A percentile compares a stretch with the other conserved stretches of the same genome.
phyloP scores from a whole-genome alignment of 2,113 vertebrate genomes.

The Stercorarius parasiticus region DNA sequence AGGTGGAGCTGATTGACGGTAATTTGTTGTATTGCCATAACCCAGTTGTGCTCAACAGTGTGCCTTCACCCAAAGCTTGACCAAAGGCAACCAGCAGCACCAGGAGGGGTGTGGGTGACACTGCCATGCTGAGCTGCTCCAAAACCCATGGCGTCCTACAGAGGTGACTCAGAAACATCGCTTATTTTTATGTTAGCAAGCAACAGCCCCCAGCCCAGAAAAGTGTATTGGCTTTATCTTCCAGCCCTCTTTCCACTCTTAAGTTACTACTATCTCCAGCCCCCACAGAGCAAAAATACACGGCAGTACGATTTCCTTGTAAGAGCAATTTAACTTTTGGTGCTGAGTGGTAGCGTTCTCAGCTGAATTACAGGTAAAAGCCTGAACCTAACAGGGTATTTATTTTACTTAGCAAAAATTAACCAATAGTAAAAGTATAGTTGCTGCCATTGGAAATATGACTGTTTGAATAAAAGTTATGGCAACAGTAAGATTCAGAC shows the following conservation, averaged over 20 bases:
- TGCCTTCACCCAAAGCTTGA: background rate
- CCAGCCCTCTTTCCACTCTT: background rate
- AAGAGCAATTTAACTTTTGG: background rate
- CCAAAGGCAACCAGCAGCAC: background rate
- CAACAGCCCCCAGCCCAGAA: background rate
- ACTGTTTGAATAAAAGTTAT: constrained; percentile 50
- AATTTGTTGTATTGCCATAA: background rate
- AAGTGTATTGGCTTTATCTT: background rate
- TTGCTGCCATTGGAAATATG: constrained; percentile 33
- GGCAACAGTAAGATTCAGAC: constrained; percentile 28
- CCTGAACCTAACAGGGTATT: background rate
- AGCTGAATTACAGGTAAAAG: background rate
- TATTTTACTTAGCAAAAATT: constrained; percentile 53
- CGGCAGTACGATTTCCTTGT: background rate
- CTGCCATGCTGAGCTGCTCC: background rate
- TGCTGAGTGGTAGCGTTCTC: background rate
- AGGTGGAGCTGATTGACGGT: background rate
- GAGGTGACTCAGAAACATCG: background rate
- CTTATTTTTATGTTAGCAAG: background rate
- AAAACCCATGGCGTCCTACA: background rate
- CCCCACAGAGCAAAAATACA: background rate
- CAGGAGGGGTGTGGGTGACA: background rate
- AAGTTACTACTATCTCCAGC: background rate
- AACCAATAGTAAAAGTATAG: constrained; percentile 49
- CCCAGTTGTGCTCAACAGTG: background rate